A percentile compares a stretch with the other conserved stretches of the same genome.
These are phyloP conservation scores for Delichon dasypus DNA, from an alignment of 2,797 vertebrate species.

Conservation along the genomic window DNA sequence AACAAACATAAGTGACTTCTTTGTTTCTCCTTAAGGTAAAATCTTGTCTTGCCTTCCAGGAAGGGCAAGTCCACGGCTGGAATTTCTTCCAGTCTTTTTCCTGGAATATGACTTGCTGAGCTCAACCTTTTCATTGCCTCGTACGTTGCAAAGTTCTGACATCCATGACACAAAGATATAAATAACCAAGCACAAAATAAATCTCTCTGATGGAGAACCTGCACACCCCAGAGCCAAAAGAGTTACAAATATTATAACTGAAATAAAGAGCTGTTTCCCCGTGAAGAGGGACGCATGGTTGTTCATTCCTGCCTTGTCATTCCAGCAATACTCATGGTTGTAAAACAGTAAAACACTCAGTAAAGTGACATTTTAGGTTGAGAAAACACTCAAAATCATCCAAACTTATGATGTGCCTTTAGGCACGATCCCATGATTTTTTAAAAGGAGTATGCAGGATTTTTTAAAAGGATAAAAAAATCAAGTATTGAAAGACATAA, in stretches of 20 bases:
- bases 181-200: background rate
- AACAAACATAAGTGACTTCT: background rate
- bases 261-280: background rate
- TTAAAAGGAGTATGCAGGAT: background rate
- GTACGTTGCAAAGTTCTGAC: background rate
- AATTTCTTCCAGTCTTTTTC: background rate
- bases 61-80: background rate
- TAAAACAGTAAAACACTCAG: background rate
- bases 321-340: background rate
- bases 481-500: background rate
- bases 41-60: background rate
- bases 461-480: background rate
- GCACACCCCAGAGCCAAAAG: background rate
- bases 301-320: background rate
- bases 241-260: background rate
- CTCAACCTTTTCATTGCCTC: background rate
- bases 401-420: background rate
- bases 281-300: background rate
- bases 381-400: background rate
- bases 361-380: background rate
- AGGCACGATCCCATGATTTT: rapidly evolving
- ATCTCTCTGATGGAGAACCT: background rate
- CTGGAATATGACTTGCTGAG: background rate
- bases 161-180: background rate
- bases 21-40: background rate